Conservation (phyloP, 2,888 invertebrate species). For the Dryobotodes eremita region DNA sequence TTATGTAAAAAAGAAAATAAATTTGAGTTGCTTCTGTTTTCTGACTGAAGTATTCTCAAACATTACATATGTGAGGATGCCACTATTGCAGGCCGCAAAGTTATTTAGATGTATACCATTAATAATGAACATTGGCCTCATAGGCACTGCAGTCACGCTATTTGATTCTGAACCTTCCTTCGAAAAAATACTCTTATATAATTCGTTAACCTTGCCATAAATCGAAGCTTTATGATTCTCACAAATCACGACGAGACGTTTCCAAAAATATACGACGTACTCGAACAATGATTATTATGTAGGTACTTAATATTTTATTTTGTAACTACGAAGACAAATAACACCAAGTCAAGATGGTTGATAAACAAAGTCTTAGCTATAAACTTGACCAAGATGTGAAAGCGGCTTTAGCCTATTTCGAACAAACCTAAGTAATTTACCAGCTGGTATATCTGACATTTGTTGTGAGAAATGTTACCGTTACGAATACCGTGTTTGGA, state of each 20-base stretch:
- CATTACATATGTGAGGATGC: slow-evolving; percentile 3
- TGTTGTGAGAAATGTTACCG: slow-evolving; percentile 13
- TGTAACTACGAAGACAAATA: neutral
- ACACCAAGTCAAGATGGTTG: neutral
- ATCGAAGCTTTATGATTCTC: slow-evolving; percentile 5
- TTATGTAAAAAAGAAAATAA: neutral
- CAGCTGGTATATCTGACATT: slow-evolving; percentile 16
- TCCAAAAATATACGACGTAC: slow-evolving; percentile 1
- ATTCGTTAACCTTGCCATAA: slow-evolving; percentile 17
- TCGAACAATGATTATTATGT: slow-evolving; percentile 18
- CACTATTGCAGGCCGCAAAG: neutral
- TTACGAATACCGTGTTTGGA: slow-evolving; percentile 6
- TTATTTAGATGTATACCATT: slow-evolving; percentile 15
- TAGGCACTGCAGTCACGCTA: slow-evolving; percentile 9
- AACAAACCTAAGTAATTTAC: slow-evolving; percentile 19
- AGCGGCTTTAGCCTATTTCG: slow-evolving; percentile 28
- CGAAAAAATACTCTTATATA: slow-evolving; percentile 13
- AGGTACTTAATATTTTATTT: neutral
- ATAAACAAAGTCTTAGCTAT: slow-evolving; percentile 12
- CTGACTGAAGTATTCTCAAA: neutral
- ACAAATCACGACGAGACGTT: neutral
- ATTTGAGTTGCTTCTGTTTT: neutral
- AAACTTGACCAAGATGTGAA: slow-evolving; percentile 38
- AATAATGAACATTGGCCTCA: slow-evolving; percentile 18
- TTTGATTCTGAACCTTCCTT: neutral